Base-by-base conservation (phyloP, 2,797 vertebrate species). In the Myotis daubentonii region DNA sequence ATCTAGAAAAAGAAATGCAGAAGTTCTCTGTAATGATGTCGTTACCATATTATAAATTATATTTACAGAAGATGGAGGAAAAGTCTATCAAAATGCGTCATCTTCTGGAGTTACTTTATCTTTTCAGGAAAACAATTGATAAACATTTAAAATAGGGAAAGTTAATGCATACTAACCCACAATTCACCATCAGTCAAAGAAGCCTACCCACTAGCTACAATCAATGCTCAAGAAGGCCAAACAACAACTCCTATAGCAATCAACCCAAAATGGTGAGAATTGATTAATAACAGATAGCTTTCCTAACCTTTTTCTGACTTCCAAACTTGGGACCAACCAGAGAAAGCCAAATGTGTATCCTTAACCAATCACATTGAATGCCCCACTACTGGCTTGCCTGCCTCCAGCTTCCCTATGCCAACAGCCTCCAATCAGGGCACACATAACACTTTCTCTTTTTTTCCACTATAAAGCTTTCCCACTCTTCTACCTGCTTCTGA, bases 61-160 rank as follows among this genome's bases (percentile, higher is more conserved):
- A 88, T 47, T 66, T 89, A 38, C 2, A 79, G 85, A 91, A 76
- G 79, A 89, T 75, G 36, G 75, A 93, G 53, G 44, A 74, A 88
- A 96, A 82, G 33, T 95, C 92, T 81, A 92, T 41, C 2, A 44
- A 96, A 87, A 86, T n/a, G 17, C 15, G 84, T 85, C 38, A 9
- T 93, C 85, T 93, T 91, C 88, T 44, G 85, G 57, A 74, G 78
- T 71, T 70, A 87, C 78, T 93, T 94, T 85, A 66, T 93, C 74
- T 94, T 95, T 94, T 95, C 28, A 23, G 70, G 85, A 83, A 88
- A 78, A 88, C 79, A 95, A 89, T 60, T 78, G 84, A 85, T 87
- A 95, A 91, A 78, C 76, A 82, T 66, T 97, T 95, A 95, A 97
- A 96, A 95, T 53, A 89, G 93, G 65, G 62, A 94, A 89, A 87